Conservation (phyloP, 2,113 vertebrate genomes). For the Mohoua ochrocephala region DNA sequence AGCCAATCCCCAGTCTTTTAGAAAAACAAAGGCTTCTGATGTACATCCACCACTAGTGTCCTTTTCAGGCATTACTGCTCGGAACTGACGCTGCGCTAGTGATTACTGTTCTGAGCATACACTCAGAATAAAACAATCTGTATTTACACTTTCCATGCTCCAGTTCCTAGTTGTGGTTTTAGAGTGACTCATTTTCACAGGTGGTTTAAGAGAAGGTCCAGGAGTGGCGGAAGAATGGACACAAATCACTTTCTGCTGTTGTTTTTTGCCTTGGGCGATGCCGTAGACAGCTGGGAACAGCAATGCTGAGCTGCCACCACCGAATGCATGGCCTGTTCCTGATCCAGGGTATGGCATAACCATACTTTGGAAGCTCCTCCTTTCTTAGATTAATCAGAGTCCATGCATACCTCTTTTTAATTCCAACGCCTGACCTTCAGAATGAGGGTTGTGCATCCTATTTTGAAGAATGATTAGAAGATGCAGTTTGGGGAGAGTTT, state of each 20-base stretch:
- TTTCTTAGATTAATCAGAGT: background rate
- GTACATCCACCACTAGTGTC: too few species aligned
- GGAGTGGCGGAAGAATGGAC: rapidly evolving
- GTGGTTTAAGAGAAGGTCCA: background rate
- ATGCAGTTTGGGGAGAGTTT: background rate
- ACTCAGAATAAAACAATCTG: background rate
- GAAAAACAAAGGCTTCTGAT: background rate
- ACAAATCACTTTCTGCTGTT: background rate
- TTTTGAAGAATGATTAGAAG: background rate
- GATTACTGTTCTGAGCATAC: background rate
- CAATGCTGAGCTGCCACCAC: background rate
- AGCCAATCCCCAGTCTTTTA: background rate
- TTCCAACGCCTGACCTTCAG: background rate
- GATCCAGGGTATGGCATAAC: background rate
- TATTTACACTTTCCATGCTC: background rate
- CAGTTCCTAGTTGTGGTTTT: background rate
- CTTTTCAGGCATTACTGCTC: background rate
- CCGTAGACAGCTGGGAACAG: background rate
- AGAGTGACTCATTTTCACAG: background rate
- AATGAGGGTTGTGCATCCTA: background rate
- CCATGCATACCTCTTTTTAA: background rate
- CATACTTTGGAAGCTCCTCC: background rate
- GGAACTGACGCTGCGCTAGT: background rate
- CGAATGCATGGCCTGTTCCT: background rate
- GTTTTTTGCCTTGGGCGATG: background rate